Evolutionary conservation across 2,113 vertebrate species (phyloP).

Genomic region (Neotoma lepida): DNA sequence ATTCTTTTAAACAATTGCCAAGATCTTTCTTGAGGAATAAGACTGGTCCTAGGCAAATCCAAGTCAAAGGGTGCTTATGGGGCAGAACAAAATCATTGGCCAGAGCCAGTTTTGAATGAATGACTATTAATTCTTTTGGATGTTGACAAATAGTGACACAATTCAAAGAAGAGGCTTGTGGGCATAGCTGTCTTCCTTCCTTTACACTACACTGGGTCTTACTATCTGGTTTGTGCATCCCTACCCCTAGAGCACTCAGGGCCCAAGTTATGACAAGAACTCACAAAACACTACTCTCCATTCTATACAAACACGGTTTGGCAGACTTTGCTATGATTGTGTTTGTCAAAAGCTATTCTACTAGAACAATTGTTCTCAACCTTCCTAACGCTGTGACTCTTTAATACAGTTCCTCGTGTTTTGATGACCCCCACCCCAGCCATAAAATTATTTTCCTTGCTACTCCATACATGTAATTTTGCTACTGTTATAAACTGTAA

Average conservation of each 20-base stretch:
- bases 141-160: background rate
- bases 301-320: constrained; percentile 27
- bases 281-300: background rate
- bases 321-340: background rate
- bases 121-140: background rate
- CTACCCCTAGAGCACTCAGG: background rate
- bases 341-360: background rate
- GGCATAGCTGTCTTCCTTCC: background rate
- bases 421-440: background rate
- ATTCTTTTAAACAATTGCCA: constrained; percentile 50
- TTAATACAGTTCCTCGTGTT: background rate
- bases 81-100: constrained; percentile 13
- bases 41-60: constrained; percentile 7
- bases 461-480: background rate
- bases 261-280: constrained; percentile 8
- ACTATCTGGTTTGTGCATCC: background rate
- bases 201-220: background rate
- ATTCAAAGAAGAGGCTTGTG: constrained; percentile 1
- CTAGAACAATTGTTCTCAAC: background rate
- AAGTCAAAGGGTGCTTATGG: constrained; percentile 25
- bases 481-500: background rate
- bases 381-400: background rate
- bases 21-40: constrained; percentile 57
- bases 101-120: constrained; percentile 15
- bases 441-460: background rate